Conservation (phyloP, 2,113 vertebrate genomes). For the Cheirogaleus medius region DNA sequence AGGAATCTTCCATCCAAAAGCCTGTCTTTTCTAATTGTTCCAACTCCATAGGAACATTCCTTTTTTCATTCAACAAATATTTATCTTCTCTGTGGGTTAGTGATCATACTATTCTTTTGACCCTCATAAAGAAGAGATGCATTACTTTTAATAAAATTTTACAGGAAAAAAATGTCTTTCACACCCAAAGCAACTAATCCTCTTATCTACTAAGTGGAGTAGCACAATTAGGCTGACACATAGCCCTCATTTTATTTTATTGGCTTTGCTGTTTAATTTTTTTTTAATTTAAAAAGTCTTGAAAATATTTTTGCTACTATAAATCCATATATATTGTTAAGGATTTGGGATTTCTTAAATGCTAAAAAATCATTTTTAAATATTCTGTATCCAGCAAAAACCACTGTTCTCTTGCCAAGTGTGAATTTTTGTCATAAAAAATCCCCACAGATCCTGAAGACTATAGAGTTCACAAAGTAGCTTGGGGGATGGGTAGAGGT, state of each 20-base stretch:
- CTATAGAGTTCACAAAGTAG: neutral
- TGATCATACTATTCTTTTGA: neutral
- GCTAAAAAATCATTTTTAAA: constrained; percentile 1
- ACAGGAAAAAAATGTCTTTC: neutral
- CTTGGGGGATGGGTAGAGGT: no score
- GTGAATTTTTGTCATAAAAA: neutral
- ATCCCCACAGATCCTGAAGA: neutral
- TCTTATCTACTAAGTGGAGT: neutral
- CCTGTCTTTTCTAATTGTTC: constrained; percentile 18
- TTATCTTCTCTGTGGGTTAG: constrained; percentile 15
- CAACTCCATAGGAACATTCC: neutral
- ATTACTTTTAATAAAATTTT: constrained; percentile 7
- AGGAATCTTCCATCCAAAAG: neutral
- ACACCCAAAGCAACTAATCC: neutral
- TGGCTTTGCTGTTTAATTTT: neutral
- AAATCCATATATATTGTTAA: constrained; percentile 31
- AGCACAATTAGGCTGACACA: neutral
- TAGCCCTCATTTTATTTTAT: neutral
- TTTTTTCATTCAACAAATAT: constrained; percentile 21
- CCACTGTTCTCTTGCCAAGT: neutral
- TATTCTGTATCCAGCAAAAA: neutral
- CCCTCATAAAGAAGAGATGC: neutral
- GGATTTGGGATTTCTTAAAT: constrained; percentile 8
- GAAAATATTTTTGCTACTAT: constrained; percentile 10
- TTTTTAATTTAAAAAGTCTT: neutral